A percentile compares a stretch with the other conserved stretches of the same genome.
These are phyloP conservation scores for Epinephelus moara DNA, from an alignment of 2,113 vertebrate species.

Conservation along the genomic window DNA sequence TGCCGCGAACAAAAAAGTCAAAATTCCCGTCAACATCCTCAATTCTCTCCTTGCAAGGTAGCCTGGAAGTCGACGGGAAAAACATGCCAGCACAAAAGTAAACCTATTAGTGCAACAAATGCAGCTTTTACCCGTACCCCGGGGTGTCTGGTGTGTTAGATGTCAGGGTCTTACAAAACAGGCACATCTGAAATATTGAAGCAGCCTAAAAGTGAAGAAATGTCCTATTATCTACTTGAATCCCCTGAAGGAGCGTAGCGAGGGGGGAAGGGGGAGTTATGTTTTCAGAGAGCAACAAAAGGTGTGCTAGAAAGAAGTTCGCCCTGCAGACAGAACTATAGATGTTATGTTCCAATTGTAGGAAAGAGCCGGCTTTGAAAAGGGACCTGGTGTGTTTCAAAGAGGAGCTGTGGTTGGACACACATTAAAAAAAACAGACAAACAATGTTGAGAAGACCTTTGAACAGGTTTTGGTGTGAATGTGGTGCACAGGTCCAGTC, in stretches of 20 bases:
- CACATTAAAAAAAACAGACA: constrained; percentile 6
- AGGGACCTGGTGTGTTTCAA: constrained; percentile 48
- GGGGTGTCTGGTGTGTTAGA: constrained; percentile 71
- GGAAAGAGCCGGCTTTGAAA: constrained; percentile 56
- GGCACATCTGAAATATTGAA: constrained; percentile 76
- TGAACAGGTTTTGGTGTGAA: constrained; percentile 44
- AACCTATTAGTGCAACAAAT: constrained; percentile 82
- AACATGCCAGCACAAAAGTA: constrained; percentile 76
- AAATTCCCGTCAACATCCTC: constrained; percentile 59
- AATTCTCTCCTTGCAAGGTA: constrained; percentile 54
- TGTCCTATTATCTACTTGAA: constrained; percentile 74
- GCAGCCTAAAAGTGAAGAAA: constrained; percentile 72
- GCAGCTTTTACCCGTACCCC: constrained; percentile 71
- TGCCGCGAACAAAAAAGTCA: constrained; percentile 41
- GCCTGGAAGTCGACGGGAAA: constrained; percentile 65
- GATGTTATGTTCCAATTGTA: constrained; percentile 46
- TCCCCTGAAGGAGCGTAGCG: constrained; percentile 64
- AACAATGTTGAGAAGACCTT: constrained; percentile 22
- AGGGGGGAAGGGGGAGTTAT: constrained; percentile 36
- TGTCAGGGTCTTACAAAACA: constrained; percentile 78
- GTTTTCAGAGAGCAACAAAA: constrained; percentile 81
- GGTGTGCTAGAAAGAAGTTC: constrained; percentile 63
- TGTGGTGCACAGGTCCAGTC: not conserved
- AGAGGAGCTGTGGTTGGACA: constrained; percentile 20
- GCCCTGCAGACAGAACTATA: constrained; percentile 65